These are phyloP conservation scores for Condylostylus longicornis DNA, from an alignment of 1,140 invertebrate genomes.

Conservation along the genomic window DNA sequence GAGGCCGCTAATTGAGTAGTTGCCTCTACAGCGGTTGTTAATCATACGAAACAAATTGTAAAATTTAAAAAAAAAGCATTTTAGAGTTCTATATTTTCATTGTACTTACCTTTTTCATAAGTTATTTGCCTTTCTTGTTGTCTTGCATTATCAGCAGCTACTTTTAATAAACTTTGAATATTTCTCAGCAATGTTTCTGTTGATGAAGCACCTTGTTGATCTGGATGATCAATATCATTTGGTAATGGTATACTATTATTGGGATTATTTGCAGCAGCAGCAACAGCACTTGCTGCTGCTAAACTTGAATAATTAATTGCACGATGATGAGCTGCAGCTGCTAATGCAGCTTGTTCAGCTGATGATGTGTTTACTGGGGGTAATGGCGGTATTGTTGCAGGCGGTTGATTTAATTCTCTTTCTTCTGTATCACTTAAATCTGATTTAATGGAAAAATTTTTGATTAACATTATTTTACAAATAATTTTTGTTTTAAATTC, in stretches of 20 bases:
- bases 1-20: too few species aligned
- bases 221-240: conserved; percentile 28
- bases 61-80: not conserved
- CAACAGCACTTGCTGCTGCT: conserved; percentile 36
- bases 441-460: conserved; percentile 5
- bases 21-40: too few species aligned
- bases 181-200: conserved; percentile 86
- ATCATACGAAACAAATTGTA: not conserved
- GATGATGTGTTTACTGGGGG: too few species aligned
- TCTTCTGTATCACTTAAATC: conserved; percentile 28
- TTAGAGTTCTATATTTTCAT: not conserved
- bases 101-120: conserved; percentile 79
- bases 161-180: conserved; percentile 86
- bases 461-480: not conserved
- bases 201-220: conserved; percentile 45
- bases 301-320: conserved; percentile 58
- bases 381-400: too few species aligned
- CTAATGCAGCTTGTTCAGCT: conserved; percentile 6
- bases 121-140: conserved; percentile 90
- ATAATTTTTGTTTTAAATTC: conserved; percentile 1
- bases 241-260: conserved; percentile 23
- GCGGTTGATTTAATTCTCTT: too few species aligned
- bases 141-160: conserved; percentile 86
- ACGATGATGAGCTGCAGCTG: conserved; percentile 36
- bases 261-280: conserved; percentile 28